A percentile compares a stretch with the other conserved stretches of the same genome.
These are phyloP conservation scores for Listrodromus nycthemerus DNA, from an alignment of 2,888 invertebrate species.

Conservation along the genomic window DNA sequence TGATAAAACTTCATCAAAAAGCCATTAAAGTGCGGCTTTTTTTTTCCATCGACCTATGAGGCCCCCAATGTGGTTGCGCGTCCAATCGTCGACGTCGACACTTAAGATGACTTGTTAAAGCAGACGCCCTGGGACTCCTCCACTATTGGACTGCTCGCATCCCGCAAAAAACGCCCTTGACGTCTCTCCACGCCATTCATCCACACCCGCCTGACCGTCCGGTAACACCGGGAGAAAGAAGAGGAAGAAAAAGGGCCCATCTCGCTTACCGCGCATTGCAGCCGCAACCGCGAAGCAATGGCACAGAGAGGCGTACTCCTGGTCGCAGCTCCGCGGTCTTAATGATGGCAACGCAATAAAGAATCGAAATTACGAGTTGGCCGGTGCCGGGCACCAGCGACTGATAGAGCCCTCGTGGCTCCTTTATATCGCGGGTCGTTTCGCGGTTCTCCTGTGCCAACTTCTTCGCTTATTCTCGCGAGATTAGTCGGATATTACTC, in stretches of 20 bases:
- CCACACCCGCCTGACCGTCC: neutral
- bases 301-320: neutral
- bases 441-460: conserved; percentile 19
- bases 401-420: neutral
- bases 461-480: conserved; percentile 42
- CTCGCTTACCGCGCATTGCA: neutral
- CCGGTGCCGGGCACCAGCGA: conserved; percentile 18
- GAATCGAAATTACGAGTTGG: conserved; percentile 76
- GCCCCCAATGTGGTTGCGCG: neutral
- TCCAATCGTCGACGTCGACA: neutral
- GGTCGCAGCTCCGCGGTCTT: conserved; percentile 61
- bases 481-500: conserved; percentile 52
- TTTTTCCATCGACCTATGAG: neutral
- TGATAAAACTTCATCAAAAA: conserved; percentile 50
- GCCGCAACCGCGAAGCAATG: neutral
- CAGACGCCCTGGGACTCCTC: neutral
- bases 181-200: neutral
- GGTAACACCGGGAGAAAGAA: neutral
- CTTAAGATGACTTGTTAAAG: neutral
- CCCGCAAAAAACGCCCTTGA: neutral
- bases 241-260: neutral
- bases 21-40: neutral
- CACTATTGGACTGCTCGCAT: neutral
- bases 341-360: conserved; percentile 76
- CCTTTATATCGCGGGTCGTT: conserved; percentile 45